Conservation (phyloP, 2,888 invertebrate species). For the Thera obeliscata region DNA sequence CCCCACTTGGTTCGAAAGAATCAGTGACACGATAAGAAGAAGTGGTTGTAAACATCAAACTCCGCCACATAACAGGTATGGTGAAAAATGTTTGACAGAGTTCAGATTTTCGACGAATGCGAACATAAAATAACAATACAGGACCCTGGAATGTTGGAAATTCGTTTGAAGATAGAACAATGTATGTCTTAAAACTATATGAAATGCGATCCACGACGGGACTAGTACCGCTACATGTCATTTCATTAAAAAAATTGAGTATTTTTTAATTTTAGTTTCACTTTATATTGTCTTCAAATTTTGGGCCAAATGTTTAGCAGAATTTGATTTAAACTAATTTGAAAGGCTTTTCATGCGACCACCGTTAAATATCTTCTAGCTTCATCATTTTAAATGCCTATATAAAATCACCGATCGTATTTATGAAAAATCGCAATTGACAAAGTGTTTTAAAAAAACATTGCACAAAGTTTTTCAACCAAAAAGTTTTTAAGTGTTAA, state of each 20-base stretch:
- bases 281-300: neutral
- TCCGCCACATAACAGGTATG: neutral
- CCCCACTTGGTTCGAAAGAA: too few species aligned
- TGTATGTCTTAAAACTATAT: constrained; percentile 70
- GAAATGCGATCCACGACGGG: constrained; percentile 80
- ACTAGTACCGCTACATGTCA: constrained; percentile 76
- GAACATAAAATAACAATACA: constrained; percentile 58
- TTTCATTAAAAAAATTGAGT: constrained; percentile 55
- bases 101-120: constrained; percentile 43
- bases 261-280: constrained; percentile 19
- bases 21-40: too few species aligned
- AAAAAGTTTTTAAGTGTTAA: too few species aligned
- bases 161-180: constrained; percentile 69
- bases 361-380: too few species aligned
- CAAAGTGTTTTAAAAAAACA: too few species aligned
- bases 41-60: neutral
- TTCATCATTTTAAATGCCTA: too few species aligned
- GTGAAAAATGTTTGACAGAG: constrained; percentile 15
- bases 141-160: constrained; percentile 80
- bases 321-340: neutral
- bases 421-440: too few species aligned
- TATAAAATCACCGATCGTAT: too few species aligned
- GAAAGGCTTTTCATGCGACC: neutral
- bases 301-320: neutral
- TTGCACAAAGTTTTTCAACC: too few species aligned